Evolutionary conservation across 2,888 invertebrate genomes (phyloP).

Genomic region (Agrilus mali): DNA sequence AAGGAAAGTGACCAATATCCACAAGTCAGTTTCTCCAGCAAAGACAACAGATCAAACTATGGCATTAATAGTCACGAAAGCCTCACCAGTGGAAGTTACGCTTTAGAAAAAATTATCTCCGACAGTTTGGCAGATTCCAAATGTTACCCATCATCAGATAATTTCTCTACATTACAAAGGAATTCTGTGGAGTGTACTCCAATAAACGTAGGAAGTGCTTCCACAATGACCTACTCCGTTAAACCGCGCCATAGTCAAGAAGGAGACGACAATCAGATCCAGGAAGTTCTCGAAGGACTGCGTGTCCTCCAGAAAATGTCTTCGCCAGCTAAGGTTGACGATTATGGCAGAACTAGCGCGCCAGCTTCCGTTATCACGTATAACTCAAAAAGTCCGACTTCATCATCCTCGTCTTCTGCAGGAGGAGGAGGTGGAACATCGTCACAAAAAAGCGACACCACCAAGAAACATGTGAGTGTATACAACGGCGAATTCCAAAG

Average conservation of each 20-base stretch:
- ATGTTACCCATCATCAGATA: neutral
- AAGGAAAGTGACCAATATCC: slow-evolving; percentile 1
- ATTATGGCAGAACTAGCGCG: slow-evolving; percentile 20
- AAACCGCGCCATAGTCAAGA: slow-evolving; percentile 11
- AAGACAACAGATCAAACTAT: neutral
- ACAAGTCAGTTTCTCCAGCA: neutral
- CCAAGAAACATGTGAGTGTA: slow-evolving; percentile 10
- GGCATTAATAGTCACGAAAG: neutral
- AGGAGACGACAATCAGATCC: slow-evolving; percentile 34
- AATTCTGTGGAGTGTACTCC: neutral
- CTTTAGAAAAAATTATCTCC: slow-evolving; percentile 14
- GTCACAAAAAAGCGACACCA: slow-evolving; percentile 2
- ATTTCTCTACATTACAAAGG: slow-evolving; percentile 2
- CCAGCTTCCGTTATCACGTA: slow-evolving; percentile 32
- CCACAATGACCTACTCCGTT: neutral
- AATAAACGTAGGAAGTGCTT: no score
- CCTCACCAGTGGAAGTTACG: slow-evolving; percentile 9
- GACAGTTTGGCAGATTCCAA: slow-evolving; percentile 5
- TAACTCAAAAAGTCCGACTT: slow-evolving; percentile 25
- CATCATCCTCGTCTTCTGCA: slow-evolving; percentile 14
- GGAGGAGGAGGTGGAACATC: neutral
- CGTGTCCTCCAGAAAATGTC: slow-evolving; percentile 35
- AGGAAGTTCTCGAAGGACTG: slow-evolving; percentile 36
- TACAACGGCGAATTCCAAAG: slow-evolving; percentile 34
- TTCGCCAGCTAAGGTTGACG: slow-evolving; percentile 25